Base-by-base conservation (phyloP, 30 jellyfish, hydroid and myxozoan genomes). In the Rhopilema esculentum region DNA sequence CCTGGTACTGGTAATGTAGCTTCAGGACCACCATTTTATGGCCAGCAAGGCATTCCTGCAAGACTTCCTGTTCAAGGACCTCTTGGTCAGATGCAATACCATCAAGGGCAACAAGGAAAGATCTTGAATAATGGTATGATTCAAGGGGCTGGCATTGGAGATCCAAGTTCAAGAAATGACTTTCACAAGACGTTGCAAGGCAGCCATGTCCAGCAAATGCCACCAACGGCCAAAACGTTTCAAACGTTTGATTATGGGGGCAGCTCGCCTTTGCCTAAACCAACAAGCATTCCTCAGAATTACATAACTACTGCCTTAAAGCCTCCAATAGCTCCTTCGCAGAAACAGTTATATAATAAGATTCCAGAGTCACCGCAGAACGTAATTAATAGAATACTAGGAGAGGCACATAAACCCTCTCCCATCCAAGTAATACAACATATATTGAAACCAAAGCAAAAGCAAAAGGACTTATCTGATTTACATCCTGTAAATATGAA, bases 11-110 rank as follows among this genome's bases (percentile, higher is more conserved):
- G 86, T 18, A 78, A 76, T 29, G 31, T 65, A 6, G 83, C 33
- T 16, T 65, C 88, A 8, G 91, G 96, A 16, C 96, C 96, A n/a
- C 96, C 91, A n/a, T 72, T 33, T 28, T 85, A 85, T 66, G 79
- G 86, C 17, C 94, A 85, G 85, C 94, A 85, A 75, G 88, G 83
- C 21, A 25, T 49, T 1, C 84, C 94, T 52, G 88, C 68, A 1
- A 28, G 66, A 40, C 15, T 57, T 2, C 94, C 94, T 0, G 32
- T 85, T 52, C 88, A 70, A 17, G 76, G 57, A 16, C 83, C 83
- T 1, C 53, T 80, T 57, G 91, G 83, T 6, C 53, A 53, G 26
- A 63, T 33, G 80, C 93, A 29, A 8, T 32, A 85, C 76, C 72
- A 62, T 28, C 26, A 49, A 1, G 24, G 66, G 1, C 79, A 23